Conservation (phyloP, 2,888 invertebrate genomes). For the Drosophila mulleri region DNA sequence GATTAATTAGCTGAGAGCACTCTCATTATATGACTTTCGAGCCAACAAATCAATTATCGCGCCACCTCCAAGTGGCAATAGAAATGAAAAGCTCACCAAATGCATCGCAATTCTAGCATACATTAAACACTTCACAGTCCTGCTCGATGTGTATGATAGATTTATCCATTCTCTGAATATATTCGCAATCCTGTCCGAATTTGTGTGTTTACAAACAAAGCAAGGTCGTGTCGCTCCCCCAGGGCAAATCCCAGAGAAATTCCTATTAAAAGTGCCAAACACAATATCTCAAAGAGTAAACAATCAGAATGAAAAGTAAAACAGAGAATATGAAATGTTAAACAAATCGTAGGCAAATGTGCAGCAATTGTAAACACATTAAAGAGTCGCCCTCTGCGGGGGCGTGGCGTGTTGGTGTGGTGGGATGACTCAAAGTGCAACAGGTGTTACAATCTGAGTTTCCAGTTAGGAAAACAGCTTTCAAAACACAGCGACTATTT, state of each 20-base stretch:
- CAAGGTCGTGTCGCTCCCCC: conserved; percentile 27
- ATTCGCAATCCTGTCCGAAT: conserved; percentile 4
- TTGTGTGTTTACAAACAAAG: conserved; percentile 32
- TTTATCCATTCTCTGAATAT: not conserved
- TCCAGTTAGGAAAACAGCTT: conserved; percentile 34
- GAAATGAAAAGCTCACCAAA: not conserved
- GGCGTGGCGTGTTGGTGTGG: not conserved
- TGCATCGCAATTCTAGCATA: not conserved
- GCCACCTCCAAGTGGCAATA: not conserved
- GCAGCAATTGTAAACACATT: conserved; percentile 60
- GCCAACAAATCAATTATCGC: not conserved
- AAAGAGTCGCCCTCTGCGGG: not conserved
- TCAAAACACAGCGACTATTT: conserved; percentile 36
- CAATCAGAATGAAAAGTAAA: conserved; percentile 28
- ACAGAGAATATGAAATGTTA: conserved; percentile 41
- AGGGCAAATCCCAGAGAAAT: not conserved
- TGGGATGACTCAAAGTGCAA: conserved; percentile 56
- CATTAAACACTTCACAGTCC: conserved; percentile 1
- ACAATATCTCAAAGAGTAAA: conserved; percentile 59
- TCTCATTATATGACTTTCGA: not conserved
- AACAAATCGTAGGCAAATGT: conserved; percentile 68
- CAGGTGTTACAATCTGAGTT: conserved; percentile 24
- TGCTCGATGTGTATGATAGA: too few species aligned
- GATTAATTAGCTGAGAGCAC: too few species aligned
- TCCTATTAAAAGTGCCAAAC: conserved; percentile 52